Base-by-base conservation (phyloP, 2,888 invertebrate species). In the Pegoplata infirma region DNA sequence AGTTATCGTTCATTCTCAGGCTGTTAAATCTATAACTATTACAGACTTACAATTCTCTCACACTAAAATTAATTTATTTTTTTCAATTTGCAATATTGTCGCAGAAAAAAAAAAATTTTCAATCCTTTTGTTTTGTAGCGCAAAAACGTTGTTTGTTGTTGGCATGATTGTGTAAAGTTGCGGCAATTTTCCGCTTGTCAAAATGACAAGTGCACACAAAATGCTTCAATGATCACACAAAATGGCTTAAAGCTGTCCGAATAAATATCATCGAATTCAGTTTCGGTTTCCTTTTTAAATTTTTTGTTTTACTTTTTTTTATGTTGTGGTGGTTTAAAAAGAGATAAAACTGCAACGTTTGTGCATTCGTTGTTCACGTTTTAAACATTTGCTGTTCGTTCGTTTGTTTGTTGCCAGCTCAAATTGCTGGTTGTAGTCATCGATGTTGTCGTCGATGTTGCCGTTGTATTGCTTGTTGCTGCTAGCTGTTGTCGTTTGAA, bases 141-240 rank as follows among this genome's bases (percentile, higher is more conserved):
- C n/a, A n/a, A 68, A 68, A 28, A 56, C 40, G n/a, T n/a, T n/a
- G n/a, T 10, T 25, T 36, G n/a, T 44, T 51, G 25, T n/a, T 51
- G 58, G 69, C 53, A 32, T 36, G 36, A 8, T 61, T 28, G 59
- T 28, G 59, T 28, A 58, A 67, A 75, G 47, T 75, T 75, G 75
- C 49, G 28, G 68, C 75, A 75, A 79, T 79, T 79, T 79, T 79
- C 79, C 67, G 79, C 79, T 75, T 75, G 71, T 79, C 79, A 75
- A 71, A 75, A 79, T 79, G 79, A 79, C 79, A 79, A 79, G 79
- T 75, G 75, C 79, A 75, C 55, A 66, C 56, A 66, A 75, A 67
- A 75, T 51, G 75, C 75, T 71, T 71, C 61, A 71, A 23, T 67
- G 69, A 66, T 49, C 74, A 67, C 56, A 56, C 5, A 71, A 66